Evolutionary conservation across 2,113 vertebrate genomes (phyloP), one percentile per base, ranked within the genome.

Genomic region (Lepisosteus osseus): DNA sequence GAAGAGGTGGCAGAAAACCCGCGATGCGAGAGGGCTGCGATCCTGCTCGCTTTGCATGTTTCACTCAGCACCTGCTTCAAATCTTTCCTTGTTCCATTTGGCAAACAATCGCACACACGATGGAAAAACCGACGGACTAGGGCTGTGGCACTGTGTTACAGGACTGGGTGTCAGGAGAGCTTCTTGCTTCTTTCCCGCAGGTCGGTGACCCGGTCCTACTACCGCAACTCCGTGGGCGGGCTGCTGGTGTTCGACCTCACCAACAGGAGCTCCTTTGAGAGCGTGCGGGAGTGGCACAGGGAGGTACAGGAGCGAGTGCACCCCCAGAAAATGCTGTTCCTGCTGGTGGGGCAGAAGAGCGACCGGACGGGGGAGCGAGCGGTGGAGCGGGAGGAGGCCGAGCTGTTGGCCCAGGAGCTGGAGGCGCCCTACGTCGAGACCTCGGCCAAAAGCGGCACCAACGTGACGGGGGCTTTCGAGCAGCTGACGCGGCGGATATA

Each of bases 221-320:
- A 94, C 80, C 88, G 87, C 47, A 95, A 94, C 83, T 92, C 87
- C 0, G 94, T 93, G 0, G 95, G 91, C 64, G 94, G 87, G 42
- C 85, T 97, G 83, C 80, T 96, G 82, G 87, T 95, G 72, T 95
- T 94, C 1, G 93, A 92, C 79, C 72, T 96, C 47, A 91, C 89
- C 77, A 94, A 89, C 74, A 89, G 89, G 0, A 40, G 77, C 0
- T 93, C 94, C 15, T 96, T 95, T 17, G 90, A 95, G 72, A 92
- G 86, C 14, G 9, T 94, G 45, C 81, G 74, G 57, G 87, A 74
- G 2, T 95, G 95, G 94, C 86, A 96, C 54, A 72, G 3, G 6
- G 94, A 96, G 77, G 92, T 94, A 76, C 80, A 75, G 0, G 90
- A 95, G 74, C 86, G 89, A 0, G 83, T 92, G 40, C 86, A 87